These are phyloP conservation scores for Astropecten irregularis DNA, from an alignment of 53 echinoderm and acorn worm species.

Conservation along the genomic window DNA sequence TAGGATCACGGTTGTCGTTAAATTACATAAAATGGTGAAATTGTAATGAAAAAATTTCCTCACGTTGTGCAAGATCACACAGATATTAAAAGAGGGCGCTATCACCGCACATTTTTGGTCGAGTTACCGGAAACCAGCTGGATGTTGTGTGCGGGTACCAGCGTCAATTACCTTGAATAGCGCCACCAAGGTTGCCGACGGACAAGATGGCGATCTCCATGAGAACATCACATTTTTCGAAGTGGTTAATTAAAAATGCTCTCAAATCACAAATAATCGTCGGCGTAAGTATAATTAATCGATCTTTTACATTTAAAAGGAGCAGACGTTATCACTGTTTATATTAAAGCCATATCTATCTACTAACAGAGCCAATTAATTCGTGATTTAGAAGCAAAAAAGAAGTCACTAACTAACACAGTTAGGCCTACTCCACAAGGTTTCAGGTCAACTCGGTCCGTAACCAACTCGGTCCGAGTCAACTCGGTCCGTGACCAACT, in stretches of 20 bases:
- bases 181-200: too few species aligned
- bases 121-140: too few species aligned
- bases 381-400: not conserved
- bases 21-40: too few species aligned
- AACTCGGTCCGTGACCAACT: too few species aligned
- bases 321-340: not conserved
- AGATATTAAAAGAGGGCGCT: constrained; percentile 43
- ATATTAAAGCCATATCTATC: not conserved
- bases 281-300: not conserved
- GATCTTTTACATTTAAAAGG: not conserved
- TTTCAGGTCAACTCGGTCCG: too few species aligned
- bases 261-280: not conserved
- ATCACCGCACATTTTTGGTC: too few species aligned
- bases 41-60: constrained; percentile 22
- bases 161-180: too few species aligned
- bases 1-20: too few species aligned
- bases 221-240: not conserved
- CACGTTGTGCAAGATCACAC: constrained; percentile 62
- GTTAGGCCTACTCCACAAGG: not conserved
- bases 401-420: not conserved
- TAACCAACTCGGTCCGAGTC: too few species aligned
- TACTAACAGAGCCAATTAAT: not conserved
- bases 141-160: too few species aligned
- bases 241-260: not conserved
- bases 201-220: constrained; percentile 47